Percentiles rank a stretch among this genome's conserved stretches.
These are phyloP conservation scores for Ptychodera flava DNA, from an alignment of 35 echinoderm and acorn worm genomes.

Conservation along the genomic window DNA sequence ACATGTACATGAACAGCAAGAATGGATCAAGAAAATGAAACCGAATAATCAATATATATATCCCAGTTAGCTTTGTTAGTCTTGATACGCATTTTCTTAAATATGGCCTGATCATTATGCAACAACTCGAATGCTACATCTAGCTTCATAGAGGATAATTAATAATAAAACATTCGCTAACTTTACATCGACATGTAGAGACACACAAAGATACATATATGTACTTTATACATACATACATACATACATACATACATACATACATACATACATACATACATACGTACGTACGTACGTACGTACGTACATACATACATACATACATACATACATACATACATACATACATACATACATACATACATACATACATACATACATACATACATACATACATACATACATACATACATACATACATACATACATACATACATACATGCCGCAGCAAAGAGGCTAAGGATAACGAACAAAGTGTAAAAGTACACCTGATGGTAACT, in stretches of 20 bases:
- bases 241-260: constrained; percentile 2
- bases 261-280: constrained; percentile 2
- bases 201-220: background rate
- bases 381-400: constrained; percentile 2
- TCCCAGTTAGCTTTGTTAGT: too few species aligned
- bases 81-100: too few species aligned
- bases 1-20: too few species aligned
- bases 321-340: background rate
- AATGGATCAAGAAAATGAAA: too few species aligned
- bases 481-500: too few species aligned
- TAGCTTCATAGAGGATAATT: too few species aligned
- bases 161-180: too few species aligned
- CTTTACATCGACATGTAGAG: background rate
- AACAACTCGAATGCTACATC: too few species aligned
- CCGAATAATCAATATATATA: too few species aligned
- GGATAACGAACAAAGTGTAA: too few species aligned
- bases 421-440: constrained; percentile 2
- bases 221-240: background rate
- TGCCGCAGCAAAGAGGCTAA: too few species aligned
- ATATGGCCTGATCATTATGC: too few species aligned
- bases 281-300: background rate
- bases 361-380: constrained; percentile 2
- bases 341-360: background rate
- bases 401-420: constrained; percentile 2
- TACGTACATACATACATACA: background rate